phyloP scores from a whole-genome alignment of 2,888 invertebrate genomes.

The Dione juno region DNA sequence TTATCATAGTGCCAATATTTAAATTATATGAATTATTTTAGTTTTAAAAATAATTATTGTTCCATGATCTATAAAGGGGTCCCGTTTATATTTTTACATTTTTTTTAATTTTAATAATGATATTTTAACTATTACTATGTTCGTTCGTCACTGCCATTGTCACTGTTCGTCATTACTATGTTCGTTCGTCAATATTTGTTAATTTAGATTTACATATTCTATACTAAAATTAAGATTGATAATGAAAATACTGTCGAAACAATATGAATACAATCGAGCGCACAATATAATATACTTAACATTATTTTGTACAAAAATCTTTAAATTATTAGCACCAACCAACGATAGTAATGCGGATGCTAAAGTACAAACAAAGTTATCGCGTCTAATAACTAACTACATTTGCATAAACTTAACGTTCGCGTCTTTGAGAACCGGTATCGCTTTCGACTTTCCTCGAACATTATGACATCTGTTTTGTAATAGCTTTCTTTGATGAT shows the following conservation, averaged over 20 bases:
- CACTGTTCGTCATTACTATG: too few species aligned
- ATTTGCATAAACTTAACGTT: constrained; percentile 40
- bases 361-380: constrained; percentile 6
- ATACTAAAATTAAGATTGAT: too few species aligned
- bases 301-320: background rate
- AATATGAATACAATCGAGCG: too few species aligned
- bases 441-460: constrained; percentile 76
- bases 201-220: too few species aligned
- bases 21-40: background rate
- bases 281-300: background rate
- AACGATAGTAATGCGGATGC: constrained; percentile 21
- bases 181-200: too few species aligned
- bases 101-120: too few species aligned
- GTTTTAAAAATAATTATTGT: too few species aligned
- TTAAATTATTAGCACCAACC: background rate
- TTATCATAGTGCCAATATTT: background rate
- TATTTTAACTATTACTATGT: too few species aligned
- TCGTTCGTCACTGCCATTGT: too few species aligned
- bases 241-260: too few species aligned
- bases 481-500: constrained; percentile 75
- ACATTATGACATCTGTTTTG: constrained; percentile 69
- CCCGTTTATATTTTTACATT: too few species aligned
- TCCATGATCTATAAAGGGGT: too few species aligned
- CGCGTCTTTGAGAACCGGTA: constrained; percentile 59
- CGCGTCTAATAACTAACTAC: constrained; percentile 33